Conservation (phyloP, 2,888 invertebrate genomes). For the Chloroclysta siterata region DNA sequence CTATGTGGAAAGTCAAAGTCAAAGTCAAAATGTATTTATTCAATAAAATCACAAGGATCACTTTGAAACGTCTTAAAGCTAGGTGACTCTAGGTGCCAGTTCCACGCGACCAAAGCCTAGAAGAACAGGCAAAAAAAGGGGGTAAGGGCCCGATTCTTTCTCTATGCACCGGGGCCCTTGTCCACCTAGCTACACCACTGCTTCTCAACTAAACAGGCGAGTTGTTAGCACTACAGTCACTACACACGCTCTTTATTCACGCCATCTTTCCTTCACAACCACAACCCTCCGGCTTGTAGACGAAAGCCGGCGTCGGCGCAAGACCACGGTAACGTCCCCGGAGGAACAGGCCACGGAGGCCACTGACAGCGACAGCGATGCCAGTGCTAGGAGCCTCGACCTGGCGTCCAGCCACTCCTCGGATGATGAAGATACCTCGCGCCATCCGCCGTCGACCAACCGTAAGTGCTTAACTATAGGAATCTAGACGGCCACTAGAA, state of each 20-base stretch:
- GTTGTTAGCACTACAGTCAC: too few relatives aligned
- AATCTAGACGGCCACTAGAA: too few relatives aligned
- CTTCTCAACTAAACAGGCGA: neutral
- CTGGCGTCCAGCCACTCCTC: conserved; percentile 98
- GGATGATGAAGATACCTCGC: conserved; percentile 91
- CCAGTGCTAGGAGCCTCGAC: conserved; percentile 92
- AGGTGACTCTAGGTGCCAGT: too few relatives aligned
- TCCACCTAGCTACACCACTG: too few relatives aligned
- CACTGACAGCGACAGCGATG: conserved; percentile 93
- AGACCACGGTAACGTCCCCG: conserved; percentile 47
- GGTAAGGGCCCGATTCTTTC: too few relatives aligned
- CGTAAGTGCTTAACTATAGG: conserved; percentile 33
- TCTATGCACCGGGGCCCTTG: too few relatives aligned
- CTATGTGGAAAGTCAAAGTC: too few relatives aligned
- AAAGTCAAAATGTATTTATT: too few relatives aligned
- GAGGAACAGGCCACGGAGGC: conserved; percentile 82
- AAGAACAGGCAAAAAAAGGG: too few relatives aligned
- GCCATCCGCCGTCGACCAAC: conserved; percentile 56
- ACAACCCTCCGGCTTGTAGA: conserved; percentile 49
- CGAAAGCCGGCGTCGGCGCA: conserved; percentile 67
- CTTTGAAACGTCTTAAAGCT: too few relatives aligned
- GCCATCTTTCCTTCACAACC: conserved; percentile 13
- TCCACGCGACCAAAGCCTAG: too few relatives aligned
- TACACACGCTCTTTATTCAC: neutral
- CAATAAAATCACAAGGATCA: too few relatives aligned